Base-by-base conservation (phyloP, 2,888 invertebrate species). In the Lingula anatina region DNA sequence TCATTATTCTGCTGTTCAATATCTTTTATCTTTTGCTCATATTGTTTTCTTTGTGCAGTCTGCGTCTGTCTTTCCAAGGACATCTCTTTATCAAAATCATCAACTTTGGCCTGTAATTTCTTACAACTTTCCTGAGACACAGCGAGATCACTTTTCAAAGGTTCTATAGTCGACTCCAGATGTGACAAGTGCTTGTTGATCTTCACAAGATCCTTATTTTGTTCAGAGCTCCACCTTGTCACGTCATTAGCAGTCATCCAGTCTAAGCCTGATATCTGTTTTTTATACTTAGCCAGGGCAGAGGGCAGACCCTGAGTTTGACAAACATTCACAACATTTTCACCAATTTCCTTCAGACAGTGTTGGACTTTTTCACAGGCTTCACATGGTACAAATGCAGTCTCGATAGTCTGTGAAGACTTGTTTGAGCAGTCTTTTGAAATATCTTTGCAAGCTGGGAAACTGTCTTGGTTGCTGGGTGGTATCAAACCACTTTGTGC, bases 341-440 rank as follows among this genome's bases (percentile, higher is more conserved):
- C 68, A 0, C 71, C 71, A 26, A 68, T 60, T 45, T 66, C 64
- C 18, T 65, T 55, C 46, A 75, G 61, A 57, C 62, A 64, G 40
- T 60, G 64, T 60, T 77, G 77, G n/a, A 72, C 70, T 15, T 66
- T 46, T 37, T 64, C 61, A 57, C 77, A 77, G 0, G 71, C 61
- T 47, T 75, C 74, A 61, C 77, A 77, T 4, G 76, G 74, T 1
- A 71, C 67, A 59, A 76, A 75, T 0, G 73, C 70, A 3, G 77
- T 73, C 51, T 76, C 77, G 15, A 61, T 56, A n/a, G 77, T 77
- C 61, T 77, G 77, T 44, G 64, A 62, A 15, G 69, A 62, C 57
- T 76, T 76, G 53, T 65, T 69, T 51, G 64, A 70, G 15, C 66
- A 65, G 46, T 75, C 75, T 23, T 53, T 46, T 9, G 53, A 42